Percentiles rank a stretch among this genome's conserved stretches.
phyloP scores from a whole-genome alignment of 2,113 vertebrate genomes.

The Kryptolebias marmoratus region DNA sequence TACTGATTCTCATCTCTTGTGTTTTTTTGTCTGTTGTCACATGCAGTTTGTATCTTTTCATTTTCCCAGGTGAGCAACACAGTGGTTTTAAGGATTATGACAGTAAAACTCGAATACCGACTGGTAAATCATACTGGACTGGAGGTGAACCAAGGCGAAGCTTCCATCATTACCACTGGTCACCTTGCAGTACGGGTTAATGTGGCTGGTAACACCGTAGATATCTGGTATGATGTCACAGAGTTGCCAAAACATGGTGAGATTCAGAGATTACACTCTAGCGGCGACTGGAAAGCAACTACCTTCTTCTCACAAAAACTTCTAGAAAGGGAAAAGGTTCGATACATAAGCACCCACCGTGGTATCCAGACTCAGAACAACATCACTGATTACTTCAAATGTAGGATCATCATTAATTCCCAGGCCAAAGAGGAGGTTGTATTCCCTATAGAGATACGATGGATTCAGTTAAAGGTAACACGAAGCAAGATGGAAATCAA shows the following conservation, averaged over 20 bases:
- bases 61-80: conserved; percentile 83
- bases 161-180: conserved; percentile 73
- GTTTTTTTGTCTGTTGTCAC: neutral
- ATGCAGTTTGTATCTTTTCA: neutral
- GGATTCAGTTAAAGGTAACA: conserved; percentile 84
- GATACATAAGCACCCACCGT: conserved; percentile 82
- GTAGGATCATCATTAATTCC: conserved; percentile 80
- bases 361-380: conserved; percentile 79
- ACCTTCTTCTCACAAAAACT: conserved; percentile 83
- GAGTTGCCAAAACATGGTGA: conserved; percentile 82
- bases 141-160: conserved; percentile 80
- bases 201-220: conserved; percentile 69
- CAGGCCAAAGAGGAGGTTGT: conserved; percentile 71
- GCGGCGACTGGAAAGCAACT: conserved; percentile 81
- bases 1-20: neutral
- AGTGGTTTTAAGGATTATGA: conserved; percentile 83
- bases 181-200: conserved; percentile 85
- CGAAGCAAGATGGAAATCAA: conserved; percentile 81
- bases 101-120: conserved; percentile 82
- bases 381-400: conserved; percentile 83
- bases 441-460: conserved; percentile 80
- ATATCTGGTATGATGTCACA: conserved; percentile 80
- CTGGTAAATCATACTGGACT: conserved; percentile 83
- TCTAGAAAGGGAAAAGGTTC: conserved; percentile 76
- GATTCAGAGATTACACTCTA: conserved; percentile 80